Evolutionary conservation across 2,888 invertebrate genomes (phyloP), one percentile per base, ranked within the genome.

Genomic region (Tridacna gigas): DNA sequence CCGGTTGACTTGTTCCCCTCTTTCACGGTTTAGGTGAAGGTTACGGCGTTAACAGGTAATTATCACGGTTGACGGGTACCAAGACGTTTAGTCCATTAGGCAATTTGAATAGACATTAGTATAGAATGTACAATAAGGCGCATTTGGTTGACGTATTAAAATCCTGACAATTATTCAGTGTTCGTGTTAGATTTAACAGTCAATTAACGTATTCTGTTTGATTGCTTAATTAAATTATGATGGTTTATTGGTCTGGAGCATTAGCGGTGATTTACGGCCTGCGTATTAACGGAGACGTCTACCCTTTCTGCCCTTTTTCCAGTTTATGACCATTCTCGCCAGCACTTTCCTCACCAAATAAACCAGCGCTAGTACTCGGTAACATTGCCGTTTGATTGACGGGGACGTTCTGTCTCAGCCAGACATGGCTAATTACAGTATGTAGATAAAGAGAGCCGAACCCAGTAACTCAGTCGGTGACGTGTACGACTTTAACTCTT

Each of bases 151-250:
- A 71, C 48, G 51, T 51, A 22, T 51, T 48, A 25, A 22, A 15
- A 51, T 51, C 51, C 11, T 51, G 20, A 26, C 47, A 22, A 51
- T 51, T 71, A 71, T 71, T 71, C 71, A 22, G 47, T 7, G 25
- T 18, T 15, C 26, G 51, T 71, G 71, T 51, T 26, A 71, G 66
- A 51, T 79, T 82, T 82, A 78, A 86, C 86, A 86, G 78, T 74
- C 74, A 80, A 86, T 86, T 86, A 82, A 67, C 86, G 67, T 75
- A 60, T 80, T 81, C 80, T 76, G 82, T 82, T 84, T 78, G 76
- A 76, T 78, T 82, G 69, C 76, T 67, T 86, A 86, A 86, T 86
- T 82, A 76, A 86, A 86, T 86, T 60, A 86, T 80, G 26, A 71
- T 51, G 48, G 71, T 71, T 51, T 71, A 71, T 51, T 71, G 47